Conservation (phyloP, 2,888 invertebrate species). For the Phragmatobia fuliginosa region DNA sequence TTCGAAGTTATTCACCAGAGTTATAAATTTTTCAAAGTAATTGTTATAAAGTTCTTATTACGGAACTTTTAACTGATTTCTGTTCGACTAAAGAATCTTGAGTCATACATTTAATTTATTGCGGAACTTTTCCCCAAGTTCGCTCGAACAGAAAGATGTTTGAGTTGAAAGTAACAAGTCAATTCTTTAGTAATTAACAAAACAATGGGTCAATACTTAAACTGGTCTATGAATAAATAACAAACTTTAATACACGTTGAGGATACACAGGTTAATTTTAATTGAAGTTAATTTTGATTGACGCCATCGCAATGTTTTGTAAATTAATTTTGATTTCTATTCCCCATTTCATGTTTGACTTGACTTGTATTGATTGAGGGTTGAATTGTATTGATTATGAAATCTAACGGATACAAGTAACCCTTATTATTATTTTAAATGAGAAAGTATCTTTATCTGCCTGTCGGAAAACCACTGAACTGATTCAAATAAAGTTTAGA, state of each 20-base stretch:
- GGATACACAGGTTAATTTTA: not conserved
- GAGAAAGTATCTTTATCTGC: too few relatives aligned
- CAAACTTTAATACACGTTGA: not conserved
- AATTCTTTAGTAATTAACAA: not conserved
- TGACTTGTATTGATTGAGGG: too few relatives aligned
- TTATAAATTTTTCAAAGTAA: not conserved
- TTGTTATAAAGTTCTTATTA: not conserved
- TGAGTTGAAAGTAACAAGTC: not conserved
- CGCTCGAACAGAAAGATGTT: not conserved
- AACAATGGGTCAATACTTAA: slow-evolving; percentile 1
- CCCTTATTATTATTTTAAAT: too few relatives aligned
- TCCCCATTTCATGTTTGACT: too few relatives aligned
- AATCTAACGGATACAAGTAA: too few relatives aligned
- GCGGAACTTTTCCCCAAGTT: not conserved
- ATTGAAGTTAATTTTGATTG: not conserved
- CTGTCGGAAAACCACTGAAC: too few relatives aligned
- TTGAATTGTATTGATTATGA: too few relatives aligned
- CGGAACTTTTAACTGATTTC: not conserved
- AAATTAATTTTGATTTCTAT: not conserved
- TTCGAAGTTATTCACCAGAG: not conserved
- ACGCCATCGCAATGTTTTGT: too few relatives aligned
- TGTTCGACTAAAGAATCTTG: not conserved
- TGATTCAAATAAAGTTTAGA: too few relatives aligned
- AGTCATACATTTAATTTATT: not conserved
- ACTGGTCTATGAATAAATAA: not conserved